A percentile compares a stretch with the other conserved stretches of the same genome.
These are phyloP conservation scores for Bursaphelenchus okinawaensis DNA, from an alignment of 2,888 invertebrate species.

Conservation along the genomic window DNA sequence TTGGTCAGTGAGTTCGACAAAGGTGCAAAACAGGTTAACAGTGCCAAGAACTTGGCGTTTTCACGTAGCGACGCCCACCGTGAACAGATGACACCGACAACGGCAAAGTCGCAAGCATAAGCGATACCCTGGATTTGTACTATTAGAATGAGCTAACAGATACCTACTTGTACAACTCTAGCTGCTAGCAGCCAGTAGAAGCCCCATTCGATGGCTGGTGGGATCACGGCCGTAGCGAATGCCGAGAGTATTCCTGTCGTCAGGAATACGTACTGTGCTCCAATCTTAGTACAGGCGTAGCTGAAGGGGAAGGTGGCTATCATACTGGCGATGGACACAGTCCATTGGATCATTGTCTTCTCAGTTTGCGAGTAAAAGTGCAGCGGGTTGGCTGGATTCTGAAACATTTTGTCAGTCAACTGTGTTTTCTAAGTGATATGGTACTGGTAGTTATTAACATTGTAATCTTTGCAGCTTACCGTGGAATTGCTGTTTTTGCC, in stretches of 20 bases:
- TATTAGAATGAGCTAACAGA: background rate
- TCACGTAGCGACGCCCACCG: slow-evolving; percentile 48
- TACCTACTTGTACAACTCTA: background rate
- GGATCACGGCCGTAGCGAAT: slow-evolving; percentile 1
- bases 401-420: too few species aligned
- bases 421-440: too few species aligned
- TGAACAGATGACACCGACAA: slow-evolving; percentile 29
- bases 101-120: slow-evolving; percentile 34
- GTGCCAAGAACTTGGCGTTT: slow-evolving; percentile 44
- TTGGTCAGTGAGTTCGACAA: slow-evolving; percentile 43
- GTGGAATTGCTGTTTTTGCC: too few species aligned
- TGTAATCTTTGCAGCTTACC: too few species aligned
- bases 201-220: background rate
- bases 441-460: too few species aligned
- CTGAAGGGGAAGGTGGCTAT: slow-evolving; percentile 42
- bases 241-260: slow-evolving; percentile 17
- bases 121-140: background rate
- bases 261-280: slow-evolving; percentile 32
- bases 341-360: slow-evolving; percentile 21
- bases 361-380: slow-evolving; percentile 15
- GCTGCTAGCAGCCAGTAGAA: background rate
- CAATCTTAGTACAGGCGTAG: slow-evolving; percentile 41
- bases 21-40: slow-evolving; percentile 48
- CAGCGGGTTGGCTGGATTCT: slow-evolving; percentile 6
- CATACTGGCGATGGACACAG: slow-evolving; percentile 15